Evolutionary conservation across 2,888 invertebrate genomes (phyloP).

Genomic region (Dione vanillae): DNA sequence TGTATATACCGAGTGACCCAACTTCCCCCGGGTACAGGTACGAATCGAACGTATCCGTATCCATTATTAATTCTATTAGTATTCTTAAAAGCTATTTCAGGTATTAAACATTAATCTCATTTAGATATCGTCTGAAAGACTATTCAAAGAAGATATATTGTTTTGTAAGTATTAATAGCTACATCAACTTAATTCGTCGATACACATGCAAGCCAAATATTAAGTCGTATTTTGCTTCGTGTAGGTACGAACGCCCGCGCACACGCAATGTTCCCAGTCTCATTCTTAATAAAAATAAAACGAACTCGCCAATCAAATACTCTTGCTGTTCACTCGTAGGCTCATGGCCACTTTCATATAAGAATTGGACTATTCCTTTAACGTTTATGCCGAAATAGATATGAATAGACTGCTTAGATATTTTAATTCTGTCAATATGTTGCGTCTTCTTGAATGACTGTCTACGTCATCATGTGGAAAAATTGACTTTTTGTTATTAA

Average conservation of each 20-base stretch:
- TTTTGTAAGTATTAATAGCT: neutral
- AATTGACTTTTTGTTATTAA: conserved; percentile 44
- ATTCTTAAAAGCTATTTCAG: neutral
- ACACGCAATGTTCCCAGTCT: conserved; percentile 47
- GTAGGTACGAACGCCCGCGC: conserved; percentile 36
- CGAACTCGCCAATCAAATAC: conserved; percentile 60
- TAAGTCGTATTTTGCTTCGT: conserved; percentile 14
- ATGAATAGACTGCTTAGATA: conserved; percentile 52
- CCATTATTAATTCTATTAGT: neutral
- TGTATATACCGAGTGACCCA: conserved; percentile 39
- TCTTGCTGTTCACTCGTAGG: conserved; percentile 49
- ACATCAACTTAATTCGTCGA: conserved; percentile 1
- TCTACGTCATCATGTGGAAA: conserved; percentile 63
- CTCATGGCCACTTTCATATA: conserved; percentile 40
- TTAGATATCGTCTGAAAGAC: neutral
- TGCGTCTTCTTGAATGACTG: conserved; percentile 73
- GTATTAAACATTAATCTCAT: neutral
- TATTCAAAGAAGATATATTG: neutral
- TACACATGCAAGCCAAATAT: conserved; percentile 58
- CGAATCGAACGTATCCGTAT: neutral
- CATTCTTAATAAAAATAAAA: conserved; percentile 73
- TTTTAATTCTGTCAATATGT: conserved; percentile 54
- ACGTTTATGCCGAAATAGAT: conserved; percentile 54
- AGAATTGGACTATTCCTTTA: conserved; percentile 48
- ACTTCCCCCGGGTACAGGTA: conserved; percentile 47